Evolutionary conservation across 2,888 invertebrate species (phyloP).

Genomic region (Lysandra bellargus): DNA sequence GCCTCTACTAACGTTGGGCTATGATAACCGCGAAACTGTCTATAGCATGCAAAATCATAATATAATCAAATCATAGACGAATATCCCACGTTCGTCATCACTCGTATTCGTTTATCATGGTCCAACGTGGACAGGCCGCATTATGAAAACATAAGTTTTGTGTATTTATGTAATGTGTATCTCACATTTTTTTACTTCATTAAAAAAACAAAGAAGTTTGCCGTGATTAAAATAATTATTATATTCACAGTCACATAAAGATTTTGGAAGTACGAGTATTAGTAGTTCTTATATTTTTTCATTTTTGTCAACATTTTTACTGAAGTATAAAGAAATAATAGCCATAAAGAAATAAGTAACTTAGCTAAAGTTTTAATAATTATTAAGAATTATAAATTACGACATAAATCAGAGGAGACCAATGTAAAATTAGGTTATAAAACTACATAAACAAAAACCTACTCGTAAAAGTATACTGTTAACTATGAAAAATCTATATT

Average conservation of each 20-base stretch:
- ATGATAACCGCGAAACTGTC: background rate
- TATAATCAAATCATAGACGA: background rate
- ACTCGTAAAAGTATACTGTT: conserved; percentile 7
- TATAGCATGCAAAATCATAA: background rate
- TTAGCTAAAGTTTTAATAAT: background rate
- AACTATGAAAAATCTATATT: conserved; percentile 11
- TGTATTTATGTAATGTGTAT: background rate
- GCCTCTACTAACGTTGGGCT: too few species aligned
- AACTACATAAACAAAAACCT: conserved; percentile 1
- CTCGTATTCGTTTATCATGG: background rate
- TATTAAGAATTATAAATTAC: conserved; percentile 1
- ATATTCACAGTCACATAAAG: background rate
- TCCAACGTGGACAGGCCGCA: background rate
- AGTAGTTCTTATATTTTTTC: background rate
- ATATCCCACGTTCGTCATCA: background rate
- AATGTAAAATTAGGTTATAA: background rate
- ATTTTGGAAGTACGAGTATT: background rate
- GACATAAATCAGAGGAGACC: background rate
- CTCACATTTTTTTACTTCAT: background rate
- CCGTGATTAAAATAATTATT: too few species aligned
- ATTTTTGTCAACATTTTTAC: background rate
- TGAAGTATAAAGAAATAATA: background rate
- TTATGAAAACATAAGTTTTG: background rate
- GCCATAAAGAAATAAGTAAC: background rate
- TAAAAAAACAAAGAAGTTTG: too few species aligned